These are phyloP conservation scores for Euproctis similis DNA, from an alignment of 2,888 invertebrate genomes.

Conservation along the genomic window DNA sequence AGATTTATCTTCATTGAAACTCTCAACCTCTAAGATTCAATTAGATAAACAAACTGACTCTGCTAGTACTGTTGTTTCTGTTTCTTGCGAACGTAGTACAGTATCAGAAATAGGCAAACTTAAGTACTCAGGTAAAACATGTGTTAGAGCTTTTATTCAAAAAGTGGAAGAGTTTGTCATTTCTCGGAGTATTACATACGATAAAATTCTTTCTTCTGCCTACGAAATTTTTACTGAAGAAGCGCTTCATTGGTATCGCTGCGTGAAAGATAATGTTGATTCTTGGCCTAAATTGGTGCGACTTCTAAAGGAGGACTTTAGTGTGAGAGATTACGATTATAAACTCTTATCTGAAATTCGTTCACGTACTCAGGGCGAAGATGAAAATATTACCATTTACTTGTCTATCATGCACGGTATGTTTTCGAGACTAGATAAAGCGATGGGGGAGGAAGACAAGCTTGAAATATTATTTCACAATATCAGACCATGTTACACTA, in stretches of 20 bases:
- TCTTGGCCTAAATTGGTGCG: background rate
- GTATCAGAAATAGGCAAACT: no score
- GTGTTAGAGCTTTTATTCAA: no score
- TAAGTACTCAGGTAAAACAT: no score
- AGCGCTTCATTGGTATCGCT: background rate
- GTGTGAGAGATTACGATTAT: background rate
- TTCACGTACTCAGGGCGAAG: background rate
- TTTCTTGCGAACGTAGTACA: no score
- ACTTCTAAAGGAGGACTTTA: background rate
- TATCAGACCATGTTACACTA: slow-evolving; percentile 1
- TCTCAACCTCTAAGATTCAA: no score
- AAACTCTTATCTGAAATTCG: background rate
- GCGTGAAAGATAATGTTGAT: background rate
- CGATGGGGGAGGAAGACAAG: background rate
- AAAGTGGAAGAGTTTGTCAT: no score
- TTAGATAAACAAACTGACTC: no score
- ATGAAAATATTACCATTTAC: background rate
- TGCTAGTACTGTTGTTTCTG: no score
- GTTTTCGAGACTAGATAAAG: background rate
- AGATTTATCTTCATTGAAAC: no score
- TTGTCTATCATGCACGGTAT: background rate
- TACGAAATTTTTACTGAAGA: background rate
- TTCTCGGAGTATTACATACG: no score
- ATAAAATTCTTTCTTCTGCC: background rate
- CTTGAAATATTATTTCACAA: slow-evolving; percentile 1